Conservation (phyloP, 2,888 invertebrate genomes). For the Nowickia ferox region DNA sequence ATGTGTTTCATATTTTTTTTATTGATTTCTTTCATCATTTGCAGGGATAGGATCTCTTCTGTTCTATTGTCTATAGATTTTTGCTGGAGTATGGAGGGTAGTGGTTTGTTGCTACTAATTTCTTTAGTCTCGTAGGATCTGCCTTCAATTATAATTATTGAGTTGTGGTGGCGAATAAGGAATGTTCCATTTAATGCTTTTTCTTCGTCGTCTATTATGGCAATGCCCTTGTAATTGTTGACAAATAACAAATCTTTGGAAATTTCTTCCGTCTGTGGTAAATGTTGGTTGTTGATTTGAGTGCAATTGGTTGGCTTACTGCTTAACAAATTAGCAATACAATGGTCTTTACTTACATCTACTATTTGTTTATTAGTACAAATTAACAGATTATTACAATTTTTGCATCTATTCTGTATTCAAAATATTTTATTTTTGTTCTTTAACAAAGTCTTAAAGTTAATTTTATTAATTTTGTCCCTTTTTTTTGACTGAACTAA, state of each 20-base stretch:
- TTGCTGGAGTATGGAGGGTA: conserved; percentile 4
- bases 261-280: too few species aligned
- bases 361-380: conserved; percentile 3
- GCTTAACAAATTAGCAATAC: not conserved
- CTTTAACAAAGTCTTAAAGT: too few species aligned
- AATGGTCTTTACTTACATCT: not conserved
- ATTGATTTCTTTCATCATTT: conserved; percentile 3
- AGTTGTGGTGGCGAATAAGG: not conserved
- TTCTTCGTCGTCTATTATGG: too few species aligned
- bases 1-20: too few species aligned
- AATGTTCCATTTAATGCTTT: too few species aligned
- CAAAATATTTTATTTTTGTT: too few species aligned
- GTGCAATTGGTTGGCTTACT: too few species aligned
- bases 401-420: not conserved
- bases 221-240: too few species aligned
- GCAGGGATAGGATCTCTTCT: not conserved
- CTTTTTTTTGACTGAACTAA: too few species aligned
- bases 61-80: not conserved
- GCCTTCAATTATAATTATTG: not conserved
- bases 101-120: conserved; percentile 2
- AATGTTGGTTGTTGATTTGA: too few species aligned
- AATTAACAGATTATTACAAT: not conserved
- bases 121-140: conserved; percentile 2
- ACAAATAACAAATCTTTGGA: too few species aligned
- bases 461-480: too few species aligned